phyloP scores from a whole-genome alignment of 2,888 invertebrate genomes.

The Agriopis aurantiaria region DNA sequence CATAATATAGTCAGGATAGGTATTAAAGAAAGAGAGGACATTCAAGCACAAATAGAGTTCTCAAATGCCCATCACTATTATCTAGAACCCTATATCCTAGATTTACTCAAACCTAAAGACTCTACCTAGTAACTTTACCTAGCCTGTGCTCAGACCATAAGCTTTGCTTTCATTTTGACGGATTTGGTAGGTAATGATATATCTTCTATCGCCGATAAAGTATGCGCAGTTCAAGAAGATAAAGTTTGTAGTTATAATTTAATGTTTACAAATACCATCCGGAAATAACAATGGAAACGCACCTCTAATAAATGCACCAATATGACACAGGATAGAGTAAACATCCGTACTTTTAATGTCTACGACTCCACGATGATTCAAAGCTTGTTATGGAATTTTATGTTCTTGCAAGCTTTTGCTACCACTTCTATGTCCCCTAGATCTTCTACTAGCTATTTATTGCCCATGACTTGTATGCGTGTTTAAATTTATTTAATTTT shows the following conservation, averaged over 20 bases:
- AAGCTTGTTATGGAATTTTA: no score
- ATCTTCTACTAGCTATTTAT: no score
- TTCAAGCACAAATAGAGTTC: no score
- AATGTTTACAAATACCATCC: not conserved
- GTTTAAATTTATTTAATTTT: no score
- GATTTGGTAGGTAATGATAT: not conserved
- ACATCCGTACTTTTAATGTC: not conserved
- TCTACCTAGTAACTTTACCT: no score
- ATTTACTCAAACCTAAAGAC: not conserved
- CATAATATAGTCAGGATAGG: no score
- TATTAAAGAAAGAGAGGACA: no score
- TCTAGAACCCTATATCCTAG: not conserved
- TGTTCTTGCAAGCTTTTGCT: no score
- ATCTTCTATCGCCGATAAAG: slow-evolving; percentile 5
- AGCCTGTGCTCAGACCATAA: not conserved
- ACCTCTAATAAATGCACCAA: not conserved
- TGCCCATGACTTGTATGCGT: no score
- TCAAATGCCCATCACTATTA: no score
- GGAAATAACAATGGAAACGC: not conserved
- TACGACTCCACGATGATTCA: no score
- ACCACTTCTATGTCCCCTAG: no score
- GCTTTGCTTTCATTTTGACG: not conserved
- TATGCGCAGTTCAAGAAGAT: not conserved
- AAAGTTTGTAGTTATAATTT: not conserved
- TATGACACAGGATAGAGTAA: not conserved